Evolutionary conservation across 2,888 invertebrate genomes (phyloP).

Genomic region (Polyommatus icarus): DNA sequence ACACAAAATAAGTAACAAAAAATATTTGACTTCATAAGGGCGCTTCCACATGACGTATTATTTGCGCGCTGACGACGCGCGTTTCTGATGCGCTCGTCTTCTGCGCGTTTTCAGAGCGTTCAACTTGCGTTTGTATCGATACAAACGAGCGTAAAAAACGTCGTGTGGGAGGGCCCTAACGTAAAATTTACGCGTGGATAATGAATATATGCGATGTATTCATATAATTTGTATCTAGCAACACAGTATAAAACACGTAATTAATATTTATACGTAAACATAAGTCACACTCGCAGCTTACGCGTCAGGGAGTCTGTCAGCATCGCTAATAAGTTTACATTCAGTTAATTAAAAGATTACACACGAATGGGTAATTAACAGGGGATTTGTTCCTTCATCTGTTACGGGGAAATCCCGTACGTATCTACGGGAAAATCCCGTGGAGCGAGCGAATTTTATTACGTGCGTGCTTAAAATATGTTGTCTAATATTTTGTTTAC

Average conservation of each 20-base stretch:
- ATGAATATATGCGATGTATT: no score
- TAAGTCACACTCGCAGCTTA: conserved; percentile 24
- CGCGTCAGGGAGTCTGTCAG: conserved; percentile 47
- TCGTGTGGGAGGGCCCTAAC: no score
- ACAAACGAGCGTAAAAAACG: no score
- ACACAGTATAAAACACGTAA: not conserved
- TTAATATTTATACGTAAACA: conserved; percentile 26
- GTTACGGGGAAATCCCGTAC: conserved; percentile 48
- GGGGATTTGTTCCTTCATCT: conserved; percentile 68
- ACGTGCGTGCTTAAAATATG: conserved; percentile 44
- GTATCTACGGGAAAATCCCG: conserved; percentile 46
- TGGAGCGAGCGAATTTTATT: conserved; percentile 50
- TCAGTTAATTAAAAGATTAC: conserved; percentile 76
- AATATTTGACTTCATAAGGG: no score
- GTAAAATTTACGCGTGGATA: no score
- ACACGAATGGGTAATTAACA: conserved; percentile 72
- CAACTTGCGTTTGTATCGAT: no score
- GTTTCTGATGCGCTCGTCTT: no score
- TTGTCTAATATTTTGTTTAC: conserved; percentile 38
- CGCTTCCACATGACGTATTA: no score
- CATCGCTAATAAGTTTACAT: conserved; percentile 64
- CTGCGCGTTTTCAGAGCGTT: no score
- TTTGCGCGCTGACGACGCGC: no score
- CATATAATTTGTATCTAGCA: not conserved
- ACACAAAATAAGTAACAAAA: no score